A percentile compares a stretch with the other conserved stretches of the same genome.
Conservation (phyloP, 2,797 vertebrate genomes). For the Arnoldichthys spilopterus region DNA sequence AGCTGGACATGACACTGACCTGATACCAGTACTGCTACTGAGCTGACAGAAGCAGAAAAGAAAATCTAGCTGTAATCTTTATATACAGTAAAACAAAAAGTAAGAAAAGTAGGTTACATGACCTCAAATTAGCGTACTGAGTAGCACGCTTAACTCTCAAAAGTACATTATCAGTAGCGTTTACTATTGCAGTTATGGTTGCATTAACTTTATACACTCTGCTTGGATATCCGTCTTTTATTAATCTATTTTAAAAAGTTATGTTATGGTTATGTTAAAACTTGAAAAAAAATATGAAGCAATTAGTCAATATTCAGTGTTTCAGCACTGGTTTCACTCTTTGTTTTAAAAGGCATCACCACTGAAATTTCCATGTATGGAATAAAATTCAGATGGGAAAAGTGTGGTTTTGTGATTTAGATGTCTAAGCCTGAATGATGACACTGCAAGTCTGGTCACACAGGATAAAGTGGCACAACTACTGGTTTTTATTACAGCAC, state of each 20-base stretch:
- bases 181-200: too few species aligned
- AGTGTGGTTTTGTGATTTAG: neutral
- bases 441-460: conserved; percentile 5
- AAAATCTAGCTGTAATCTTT: too few species aligned
- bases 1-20: neutral
- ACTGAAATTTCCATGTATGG: neutral
- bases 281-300: too few species aligned
- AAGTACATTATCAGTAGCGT: too few species aligned
- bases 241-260: too few species aligned
- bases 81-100: neutral
- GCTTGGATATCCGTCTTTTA: too few species aligned
- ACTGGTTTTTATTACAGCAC: conserved; percentile 25
- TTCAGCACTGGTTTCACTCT: neutral
- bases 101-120: neutral
- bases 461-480: neutral
- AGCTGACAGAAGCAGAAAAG: neutral
- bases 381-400: neutral
- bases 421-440: neutral
- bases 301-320: too few species aligned
- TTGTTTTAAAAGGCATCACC: neutral
- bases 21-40: neutral
- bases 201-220: too few species aligned
- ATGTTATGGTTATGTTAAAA: too few species aligned
- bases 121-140: neutral
- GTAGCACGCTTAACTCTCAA: too few species aligned